Evolutionary conservation across 2,888 invertebrate genomes (phyloP).

Genomic region (Lasioglossum calceatum): DNA sequence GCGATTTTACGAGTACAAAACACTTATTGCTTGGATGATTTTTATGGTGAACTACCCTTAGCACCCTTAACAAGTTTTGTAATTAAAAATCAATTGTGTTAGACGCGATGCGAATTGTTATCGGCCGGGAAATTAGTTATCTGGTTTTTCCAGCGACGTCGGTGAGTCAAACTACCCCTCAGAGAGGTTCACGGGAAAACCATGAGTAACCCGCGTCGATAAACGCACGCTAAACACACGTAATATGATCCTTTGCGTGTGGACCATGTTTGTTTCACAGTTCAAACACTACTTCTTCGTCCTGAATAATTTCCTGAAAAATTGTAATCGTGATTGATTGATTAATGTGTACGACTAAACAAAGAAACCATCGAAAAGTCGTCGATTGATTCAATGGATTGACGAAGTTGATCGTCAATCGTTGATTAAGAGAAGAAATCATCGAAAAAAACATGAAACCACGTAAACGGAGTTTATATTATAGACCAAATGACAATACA

Average conservation of each 20-base stretch:
- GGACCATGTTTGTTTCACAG: background rate
- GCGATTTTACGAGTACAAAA: background rate
- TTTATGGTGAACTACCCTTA: background rate
- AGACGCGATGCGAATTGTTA: background rate
- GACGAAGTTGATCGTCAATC: too few relatives aligned
- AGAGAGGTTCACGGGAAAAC: background rate
- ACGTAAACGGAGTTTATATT: too few relatives aligned
- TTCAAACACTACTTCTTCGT: background rate
- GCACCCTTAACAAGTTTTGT: background rate
- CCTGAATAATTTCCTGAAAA: too few relatives aligned
- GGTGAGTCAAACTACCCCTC: conserved; percentile 1
- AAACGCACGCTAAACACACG: background rate
- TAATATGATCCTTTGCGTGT: background rate
- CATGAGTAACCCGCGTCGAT: background rate
- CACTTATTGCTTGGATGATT: background rate
- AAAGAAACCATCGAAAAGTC: too few relatives aligned
- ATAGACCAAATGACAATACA: too few relatives aligned
- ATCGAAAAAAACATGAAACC: too few relatives aligned
- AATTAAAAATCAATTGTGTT: background rate
- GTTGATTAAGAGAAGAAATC: too few relatives aligned
- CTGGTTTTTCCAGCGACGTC: background rate
- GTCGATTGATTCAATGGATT: too few relatives aligned
- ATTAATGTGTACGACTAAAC: too few relatives aligned
- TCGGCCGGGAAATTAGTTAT: background rate
- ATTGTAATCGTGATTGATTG: too few relatives aligned